Evolutionary conservation across 2,797 vertebrate species (phyloP), one percentile per base, ranked within the genome.

Genomic region (Rhincodon typus): DNA sequence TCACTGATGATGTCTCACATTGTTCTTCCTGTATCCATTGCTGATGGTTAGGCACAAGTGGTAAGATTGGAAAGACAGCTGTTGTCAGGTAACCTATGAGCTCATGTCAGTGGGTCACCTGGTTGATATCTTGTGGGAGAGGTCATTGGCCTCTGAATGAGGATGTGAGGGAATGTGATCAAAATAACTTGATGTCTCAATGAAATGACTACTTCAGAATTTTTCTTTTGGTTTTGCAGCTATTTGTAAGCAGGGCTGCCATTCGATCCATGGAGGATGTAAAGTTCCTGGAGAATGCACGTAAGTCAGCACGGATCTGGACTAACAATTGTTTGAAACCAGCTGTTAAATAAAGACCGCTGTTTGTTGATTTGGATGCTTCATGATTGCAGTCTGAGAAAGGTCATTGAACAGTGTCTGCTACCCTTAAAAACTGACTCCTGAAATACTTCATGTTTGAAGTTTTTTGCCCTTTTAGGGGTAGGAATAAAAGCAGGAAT

Each of bases 231-330:
- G 96, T 0, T 97, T 96, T 95, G 30, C 97, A 99, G 99, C 99
- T 38, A 98, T 99, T 97, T 99, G 99, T 97, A 99, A 98, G 96
- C 98, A 98, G 96, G 99, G 99, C 95, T 99, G 99, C 97, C 98
- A 98, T 96, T 97, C 98, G 94, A 96, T 98, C 95, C 98, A 99
- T 4, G 99, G 99, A 84, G 97, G 96, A 8, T 99, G 99, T 96
- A 96, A 94, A 0, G 95, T 96, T 93, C 99, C 99, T 0, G 98
- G 98, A 95, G 98, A 98, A 87, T 99, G 99, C 98, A 98, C 97
- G 99, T 99, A 97, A 98, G 99, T 97, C 90, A 93, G 19, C 62
- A 2, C 21, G 38, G 12, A 15, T 90, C 17, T 90, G 30, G 4
- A 13, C 1, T n/a, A 19, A 62, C 4, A 7, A 13, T 53, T 53